phyloP scores from a whole-genome alignment of 2,113 vertebrate genomes.

The Xiphophorus maculatus region DNA sequence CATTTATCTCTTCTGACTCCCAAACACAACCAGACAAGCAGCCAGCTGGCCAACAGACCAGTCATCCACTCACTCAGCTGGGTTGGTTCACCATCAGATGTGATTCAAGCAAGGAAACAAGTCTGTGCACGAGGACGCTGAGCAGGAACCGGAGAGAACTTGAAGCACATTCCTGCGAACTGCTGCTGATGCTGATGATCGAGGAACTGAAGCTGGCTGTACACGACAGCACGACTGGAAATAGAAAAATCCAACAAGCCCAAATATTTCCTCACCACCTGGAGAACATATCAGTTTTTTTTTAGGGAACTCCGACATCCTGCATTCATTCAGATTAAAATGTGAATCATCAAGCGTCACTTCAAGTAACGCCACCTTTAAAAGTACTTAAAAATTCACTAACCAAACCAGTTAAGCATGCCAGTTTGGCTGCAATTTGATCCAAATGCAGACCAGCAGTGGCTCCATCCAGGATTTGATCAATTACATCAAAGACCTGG shows the following conservation, averaged over 20 bases:
- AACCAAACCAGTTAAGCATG: no score
- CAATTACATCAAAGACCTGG: no score
- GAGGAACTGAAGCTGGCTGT: conserved; percentile 26
- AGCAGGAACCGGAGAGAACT: background rate
- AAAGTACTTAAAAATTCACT: no score
- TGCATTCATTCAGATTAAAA: conserved; percentile 34
- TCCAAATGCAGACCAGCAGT: no score
- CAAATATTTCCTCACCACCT: conserved; percentile 31
- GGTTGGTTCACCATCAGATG: background rate
- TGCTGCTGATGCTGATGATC: conserved; percentile 6
- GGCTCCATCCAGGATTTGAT: no score
- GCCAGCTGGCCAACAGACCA: conserved; percentile 13
- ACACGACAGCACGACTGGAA: conserved; percentile 34
- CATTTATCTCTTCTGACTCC: conserved; percentile 35
- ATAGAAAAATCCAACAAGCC: conserved; percentile 48
- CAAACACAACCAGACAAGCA: conserved; percentile 5
- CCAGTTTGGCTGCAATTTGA: no score
- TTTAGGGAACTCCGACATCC: no score
- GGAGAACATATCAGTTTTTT: conserved; percentile 31
- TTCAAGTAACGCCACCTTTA: background rate
- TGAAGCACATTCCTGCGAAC: no score
- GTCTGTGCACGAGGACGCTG: background rate
- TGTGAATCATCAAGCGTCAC: conserved; percentile 7
- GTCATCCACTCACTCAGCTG: conserved; percentile 11
- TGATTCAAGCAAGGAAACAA: background rate